A percentile compares a stretch with the other conserved stretches of the same genome.
phyloP scores from a whole-genome alignment of 2,113 vertebrate genomes.

The Parotia lawesii region DNA sequence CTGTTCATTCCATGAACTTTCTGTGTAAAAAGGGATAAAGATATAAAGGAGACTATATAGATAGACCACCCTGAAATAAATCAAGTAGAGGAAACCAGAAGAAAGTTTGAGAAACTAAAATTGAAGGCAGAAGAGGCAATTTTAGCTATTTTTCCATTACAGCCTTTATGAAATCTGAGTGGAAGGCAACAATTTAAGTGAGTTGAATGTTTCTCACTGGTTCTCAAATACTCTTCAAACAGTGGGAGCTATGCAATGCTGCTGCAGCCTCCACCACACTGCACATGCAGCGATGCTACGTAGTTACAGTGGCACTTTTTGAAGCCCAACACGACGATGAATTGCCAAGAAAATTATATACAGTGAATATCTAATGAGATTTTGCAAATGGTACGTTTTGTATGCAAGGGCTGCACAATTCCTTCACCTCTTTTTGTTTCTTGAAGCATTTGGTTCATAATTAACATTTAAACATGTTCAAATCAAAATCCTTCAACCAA shows the following conservation, averaged over 20 bases:
- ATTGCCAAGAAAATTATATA: not conserved
- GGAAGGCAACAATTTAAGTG: not conserved
- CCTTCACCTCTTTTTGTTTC: not conserved
- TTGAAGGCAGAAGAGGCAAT: not conserved
- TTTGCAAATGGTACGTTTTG: not conserved
- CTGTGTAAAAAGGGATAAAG: not conserved
- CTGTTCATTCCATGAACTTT: not conserved
- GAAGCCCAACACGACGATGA: rapidly evolving
- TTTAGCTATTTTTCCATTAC: not conserved
- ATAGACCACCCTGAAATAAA: not conserved
- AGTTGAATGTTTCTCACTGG: not conserved
- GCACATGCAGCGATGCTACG: rapidly evolving
- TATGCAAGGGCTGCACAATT: not conserved
- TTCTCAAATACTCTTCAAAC: not conserved
- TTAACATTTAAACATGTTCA: not conserved
- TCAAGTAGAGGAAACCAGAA: not conserved
- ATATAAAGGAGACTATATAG: not conserved
- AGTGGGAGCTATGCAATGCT: rapidly evolving
- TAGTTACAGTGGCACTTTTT: rapidly evolving
- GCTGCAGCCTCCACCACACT: not conserved
- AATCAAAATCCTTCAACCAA: slow-evolving; percentile 39
- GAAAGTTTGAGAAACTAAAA: not conserved
- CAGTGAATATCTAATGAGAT: rapidly evolving
- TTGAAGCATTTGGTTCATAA: slow-evolving; percentile 34
- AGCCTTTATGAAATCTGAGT: not conserved